phyloP scores from a whole-genome alignment of 2,888 invertebrate species.

The Crepidodera aurea region DNA sequence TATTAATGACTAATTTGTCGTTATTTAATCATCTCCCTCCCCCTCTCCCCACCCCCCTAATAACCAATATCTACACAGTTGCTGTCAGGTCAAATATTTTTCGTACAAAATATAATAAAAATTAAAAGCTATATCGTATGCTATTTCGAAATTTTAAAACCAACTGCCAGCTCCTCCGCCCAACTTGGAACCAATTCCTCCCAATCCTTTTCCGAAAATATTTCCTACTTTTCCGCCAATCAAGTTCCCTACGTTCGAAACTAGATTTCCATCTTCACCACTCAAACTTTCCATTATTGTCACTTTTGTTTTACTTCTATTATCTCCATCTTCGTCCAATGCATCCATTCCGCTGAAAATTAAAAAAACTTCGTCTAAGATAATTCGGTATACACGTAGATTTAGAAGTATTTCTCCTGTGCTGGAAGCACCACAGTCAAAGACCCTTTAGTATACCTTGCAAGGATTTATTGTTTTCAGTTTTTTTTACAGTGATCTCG shows the following conservation, averaged over 20 bases:
- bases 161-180: slow-evolving; percentile 85
- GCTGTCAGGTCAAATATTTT: slow-evolving; percentile 33
- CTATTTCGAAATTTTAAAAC: slow-evolving; percentile 68
- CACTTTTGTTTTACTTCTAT: slow-evolving; percentile 67
- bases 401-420: no score
- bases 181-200: slow-evolving; percentile 87
- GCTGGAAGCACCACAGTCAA: no score
- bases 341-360: slow-evolving; percentile 54
- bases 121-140: slow-evolving; percentile 36
- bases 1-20: no score
- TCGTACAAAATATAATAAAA: slow-evolving; percentile 34
- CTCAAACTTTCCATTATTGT: slow-evolving; percentile 70
- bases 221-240: slow-evolving; percentile 89
- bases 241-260: slow-evolving; percentile 83
- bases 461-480: no score
- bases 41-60: no score
- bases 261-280: slow-evolving; percentile 75
- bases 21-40: no score
- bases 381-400: no score
- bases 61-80: no score
- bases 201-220: slow-evolving; percentile 89
- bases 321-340: slow-evolving; percentile 69
- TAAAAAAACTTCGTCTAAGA: no score
- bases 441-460: no score
- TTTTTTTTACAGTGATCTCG: no score